These are phyloP conservation scores for Triops longicaudatus DNA, from an alignment of 1,140 invertebrate species.

Conservation along the genomic window DNA sequence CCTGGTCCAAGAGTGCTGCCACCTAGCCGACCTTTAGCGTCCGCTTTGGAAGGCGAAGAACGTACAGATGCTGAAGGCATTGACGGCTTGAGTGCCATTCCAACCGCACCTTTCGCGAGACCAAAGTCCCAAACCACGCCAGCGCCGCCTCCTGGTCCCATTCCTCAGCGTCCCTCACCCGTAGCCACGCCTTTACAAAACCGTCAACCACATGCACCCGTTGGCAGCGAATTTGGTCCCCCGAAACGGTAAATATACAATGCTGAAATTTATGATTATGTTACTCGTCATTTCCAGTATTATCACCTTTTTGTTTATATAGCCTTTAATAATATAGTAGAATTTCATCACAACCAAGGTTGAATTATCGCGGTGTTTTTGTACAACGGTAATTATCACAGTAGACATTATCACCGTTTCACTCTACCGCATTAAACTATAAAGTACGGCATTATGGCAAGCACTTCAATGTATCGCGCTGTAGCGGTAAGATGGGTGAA, in stretches of 20 bases:
- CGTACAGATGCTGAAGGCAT: not conserved
- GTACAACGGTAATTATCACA: too few species aligned
- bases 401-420: too few species aligned
- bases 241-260: slow-evolving; percentile 8
- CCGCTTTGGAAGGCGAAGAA: not conserved
- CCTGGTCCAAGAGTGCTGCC: not conserved
- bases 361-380: too few species aligned
- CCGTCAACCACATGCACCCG: slow-evolving; percentile 21
- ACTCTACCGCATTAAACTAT: too few species aligned
- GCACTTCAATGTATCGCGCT: too few species aligned
- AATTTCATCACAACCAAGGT: too few species aligned
- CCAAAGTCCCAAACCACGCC: slow-evolving; percentile 9
- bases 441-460: too few species aligned
- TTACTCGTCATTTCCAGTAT: not conserved
- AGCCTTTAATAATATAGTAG: too few species aligned
- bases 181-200: not conserved
- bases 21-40: not conserved
- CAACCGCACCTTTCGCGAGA: not conserved
- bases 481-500: too few species aligned
- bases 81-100: not conserved
- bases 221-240: slow-evolving; percentile 26
- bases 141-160: not conserved
- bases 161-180: not conserved
- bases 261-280: not conserved
- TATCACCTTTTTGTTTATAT: not conserved